Evolutionary conservation across 2,113 vertebrate species (phyloP).

Genomic region (Pyrgilauda ruficollis): DNA sequence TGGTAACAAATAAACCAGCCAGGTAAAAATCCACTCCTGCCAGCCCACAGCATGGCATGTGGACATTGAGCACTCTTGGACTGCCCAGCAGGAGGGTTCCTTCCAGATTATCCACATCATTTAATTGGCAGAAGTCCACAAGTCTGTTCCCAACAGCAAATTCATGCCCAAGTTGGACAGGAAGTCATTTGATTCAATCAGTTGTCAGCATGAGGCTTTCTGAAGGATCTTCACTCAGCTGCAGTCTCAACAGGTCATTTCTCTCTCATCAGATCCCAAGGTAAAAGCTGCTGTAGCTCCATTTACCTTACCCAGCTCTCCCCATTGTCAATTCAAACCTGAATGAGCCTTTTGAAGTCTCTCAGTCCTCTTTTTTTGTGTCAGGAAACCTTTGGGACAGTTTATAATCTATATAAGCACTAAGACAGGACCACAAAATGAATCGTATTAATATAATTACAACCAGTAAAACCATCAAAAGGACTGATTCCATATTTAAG

Average conservation of each 20-base stretch:
- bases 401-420: slow-evolving; percentile 66
- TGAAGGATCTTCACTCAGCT: not conserved
- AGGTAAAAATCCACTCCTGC: not conserved
- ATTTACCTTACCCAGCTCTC: not conserved
- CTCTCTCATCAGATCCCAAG: slow-evolving; percentile 5
- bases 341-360: not conserved
- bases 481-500: slow-evolving; percentile 57
- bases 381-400: slow-evolving; percentile 55
- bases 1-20: not conserved
- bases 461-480: slow-evolving; percentile 72
- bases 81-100: not conserved
- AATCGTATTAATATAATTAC: slow-evolving; percentile 73
- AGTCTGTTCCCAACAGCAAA: not conserved
- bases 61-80: not conserved
- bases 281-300: not conserved
- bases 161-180: not conserved
- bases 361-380: slow-evolving; percentile 52
- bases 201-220: not conserved
- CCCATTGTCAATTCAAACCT: not conserved
- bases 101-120: not conserved
- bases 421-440: slow-evolving; percentile 77
- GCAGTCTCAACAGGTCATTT: not conserved
- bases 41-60: fast-evolving
- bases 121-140: not conserved
- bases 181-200: not conserved